These are phyloP conservation scores for Mesorhabditis spiculigera DNA, from an alignment of 2,888 invertebrate genomes.

Conservation along the genomic window DNA sequence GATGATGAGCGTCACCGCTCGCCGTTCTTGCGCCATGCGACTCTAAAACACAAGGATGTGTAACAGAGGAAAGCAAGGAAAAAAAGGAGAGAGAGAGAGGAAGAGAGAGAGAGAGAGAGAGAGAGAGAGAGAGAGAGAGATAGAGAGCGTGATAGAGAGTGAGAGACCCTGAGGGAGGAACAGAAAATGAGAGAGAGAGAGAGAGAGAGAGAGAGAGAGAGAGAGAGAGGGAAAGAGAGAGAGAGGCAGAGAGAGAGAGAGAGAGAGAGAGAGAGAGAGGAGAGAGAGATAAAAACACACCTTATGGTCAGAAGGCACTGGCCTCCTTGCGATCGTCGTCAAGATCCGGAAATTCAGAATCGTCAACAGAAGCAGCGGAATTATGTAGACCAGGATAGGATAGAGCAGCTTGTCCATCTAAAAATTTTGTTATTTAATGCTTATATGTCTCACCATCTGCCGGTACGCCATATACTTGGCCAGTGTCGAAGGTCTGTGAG, in stretches of 20 bases:
- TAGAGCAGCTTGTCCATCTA: constrained; percentile 52
- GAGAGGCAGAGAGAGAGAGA: too few relatives aligned
- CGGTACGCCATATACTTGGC: constrained; percentile 36
- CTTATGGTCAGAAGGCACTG: constrained; percentile 32
- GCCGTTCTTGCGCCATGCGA: constrained; percentile 24
- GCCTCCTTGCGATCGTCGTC: constrained; percentile 26
- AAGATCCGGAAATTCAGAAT: constrained; percentile 52
- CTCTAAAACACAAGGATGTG: background rate
- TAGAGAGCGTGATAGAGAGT: background rate
- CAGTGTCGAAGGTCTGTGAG: constrained; percentile 38
- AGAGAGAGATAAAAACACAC: constrained; percentile 14
- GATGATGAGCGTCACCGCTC: constrained; percentile 52
- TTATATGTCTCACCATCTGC: constrained; percentile 19
- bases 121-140: background rate
- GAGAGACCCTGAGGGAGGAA: too few relatives aligned
- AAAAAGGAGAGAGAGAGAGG: too few relatives aligned
- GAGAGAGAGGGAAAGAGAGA: too few relatives aligned
- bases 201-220: too few relatives aligned
- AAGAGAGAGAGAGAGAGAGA: too few relatives aligned
- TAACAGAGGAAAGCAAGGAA: too few relatives aligned
- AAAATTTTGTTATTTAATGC: constrained; percentile 13
- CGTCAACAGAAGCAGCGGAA: constrained; percentile 50
- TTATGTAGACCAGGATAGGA: constrained; percentile 48
- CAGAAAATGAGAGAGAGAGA: too few relatives aligned
- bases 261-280: too few relatives aligned